Percentiles rank a stretch among this genome's conserved stretches.
Evolutionary conservation across 2,888 invertebrate genomes (phyloP).

Genomic region (Agrochola macilenta): DNA sequence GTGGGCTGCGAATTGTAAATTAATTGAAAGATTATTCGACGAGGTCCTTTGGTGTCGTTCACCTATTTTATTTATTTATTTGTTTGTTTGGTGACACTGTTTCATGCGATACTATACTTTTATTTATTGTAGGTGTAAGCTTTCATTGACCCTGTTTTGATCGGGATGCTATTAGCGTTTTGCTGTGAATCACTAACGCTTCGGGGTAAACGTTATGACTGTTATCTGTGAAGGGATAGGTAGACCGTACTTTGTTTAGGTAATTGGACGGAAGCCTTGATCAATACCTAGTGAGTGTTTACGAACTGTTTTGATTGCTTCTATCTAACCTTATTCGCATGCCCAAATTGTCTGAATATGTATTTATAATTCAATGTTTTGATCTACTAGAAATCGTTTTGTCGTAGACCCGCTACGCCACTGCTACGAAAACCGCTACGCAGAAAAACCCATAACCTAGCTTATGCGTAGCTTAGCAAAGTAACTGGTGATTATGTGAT

Average conservation of each 20-base stretch:
- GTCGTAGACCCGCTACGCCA: conserved; percentile 46
- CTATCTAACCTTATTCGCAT: too few species aligned
- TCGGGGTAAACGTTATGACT: not conserved
- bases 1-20: conserved; percentile 69
- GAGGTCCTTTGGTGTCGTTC: conserved; percentile 63
- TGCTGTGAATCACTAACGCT: not conserved
- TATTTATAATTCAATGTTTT: too few species aligned
- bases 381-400: not conserved
- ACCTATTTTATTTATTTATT: conserved; percentile 56
- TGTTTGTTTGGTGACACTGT: conserved; percentile 41
- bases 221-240: not conserved
- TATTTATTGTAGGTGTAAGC: conserved; percentile 5
- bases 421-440: conserved; percentile 27
- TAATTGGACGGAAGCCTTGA: not conserved
- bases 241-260: not conserved
- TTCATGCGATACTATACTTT: conserved; percentile 29
- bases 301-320: too few species aligned
- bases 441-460: too few species aligned
- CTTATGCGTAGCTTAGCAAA: not conserved
- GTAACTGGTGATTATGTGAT: too few species aligned
- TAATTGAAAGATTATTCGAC: conserved; percentile 65
- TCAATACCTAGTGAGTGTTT: too few species aligned
- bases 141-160: conserved; percentile 26
- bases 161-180: conserved; percentile 10
- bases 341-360: too few species aligned